phyloP scores from a whole-genome alignment of 2,888 invertebrate genomes.

The Caenorhabditis sp. region DNA sequence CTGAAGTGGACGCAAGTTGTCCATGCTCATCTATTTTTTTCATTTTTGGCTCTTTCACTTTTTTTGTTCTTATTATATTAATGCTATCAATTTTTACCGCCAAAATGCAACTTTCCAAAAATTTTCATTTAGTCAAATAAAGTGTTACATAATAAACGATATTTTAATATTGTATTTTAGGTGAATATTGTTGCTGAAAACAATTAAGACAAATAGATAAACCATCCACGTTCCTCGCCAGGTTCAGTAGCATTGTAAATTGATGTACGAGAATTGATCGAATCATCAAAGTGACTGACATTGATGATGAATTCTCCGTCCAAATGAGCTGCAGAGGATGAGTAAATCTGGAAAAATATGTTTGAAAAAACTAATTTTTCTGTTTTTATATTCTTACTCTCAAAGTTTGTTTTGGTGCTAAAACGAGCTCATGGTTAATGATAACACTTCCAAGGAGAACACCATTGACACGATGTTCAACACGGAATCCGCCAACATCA shows the following conservation, averaged over 20 bases:
- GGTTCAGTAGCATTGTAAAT: slow-evolving; percentile 30
- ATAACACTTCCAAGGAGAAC: slow-evolving; percentile 15
- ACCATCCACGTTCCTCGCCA: slow-evolving; percentile 29
- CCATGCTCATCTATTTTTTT: too few species aligned
- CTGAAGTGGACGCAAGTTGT: too few species aligned
- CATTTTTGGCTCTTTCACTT: too few species aligned
- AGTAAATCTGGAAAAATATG: slow-evolving; percentile 16
- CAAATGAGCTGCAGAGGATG: slow-evolving; percentile 5
- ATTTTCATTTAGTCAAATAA: too few species aligned
- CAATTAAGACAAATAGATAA: slow-evolving; percentile 17
- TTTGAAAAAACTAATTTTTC: background rate
- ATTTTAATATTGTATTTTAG: background rate
- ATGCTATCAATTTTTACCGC: too few species aligned
- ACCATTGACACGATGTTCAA: slow-evolving; percentile 23
- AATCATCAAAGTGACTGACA: slow-evolving; percentile 19
- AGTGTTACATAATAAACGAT: background rate
- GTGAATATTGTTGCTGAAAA: background rate
- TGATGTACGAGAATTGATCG: slow-evolving; percentile 16
- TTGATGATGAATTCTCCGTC: slow-evolving; percentile 23
- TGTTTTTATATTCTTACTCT: slow-evolving; percentile 10
- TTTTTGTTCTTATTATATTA: too few species aligned
- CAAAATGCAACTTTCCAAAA: too few species aligned
- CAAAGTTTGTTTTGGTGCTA: slow-evolving; percentile 34
- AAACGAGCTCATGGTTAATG: slow-evolving; percentile 23
- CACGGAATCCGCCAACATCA: slow-evolving; percentile 33